Conservation (phyloP, 1,140 invertebrate species). For the Phthorimaea operculella region DNA sequence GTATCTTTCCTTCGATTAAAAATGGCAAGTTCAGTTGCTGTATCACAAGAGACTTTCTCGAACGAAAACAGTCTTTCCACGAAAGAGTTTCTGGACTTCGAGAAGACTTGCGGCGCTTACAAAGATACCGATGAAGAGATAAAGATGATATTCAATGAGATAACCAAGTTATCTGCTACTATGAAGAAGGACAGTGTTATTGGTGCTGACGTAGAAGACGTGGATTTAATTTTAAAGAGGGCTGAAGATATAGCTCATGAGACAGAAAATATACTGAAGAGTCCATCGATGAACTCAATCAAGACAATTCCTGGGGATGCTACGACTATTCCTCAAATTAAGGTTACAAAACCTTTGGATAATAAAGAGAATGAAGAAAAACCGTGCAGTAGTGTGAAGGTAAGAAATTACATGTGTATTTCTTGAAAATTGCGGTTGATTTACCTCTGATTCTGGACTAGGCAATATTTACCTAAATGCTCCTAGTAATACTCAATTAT, state of each 20-base stretch:
- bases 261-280: conserved; percentile 52
- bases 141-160: conserved; percentile 56
- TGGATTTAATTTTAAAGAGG: conserved; percentile 54
- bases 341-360: conserved; percentile 48
- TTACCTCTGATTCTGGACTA: too few relatives aligned
- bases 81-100: conserved; percentile 53
- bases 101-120: conserved; percentile 49
- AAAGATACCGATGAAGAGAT: conserved; percentile 61
- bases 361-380: conserved; percentile 16
- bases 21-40: conserved; percentile 19
- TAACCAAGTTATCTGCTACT: conserved; percentile 44
- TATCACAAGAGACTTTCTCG: conserved; percentile 21
- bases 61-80: conserved; percentile 46
- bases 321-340: conserved; percentile 41
- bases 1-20: neutral
- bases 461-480: too few relatives aligned
- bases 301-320: conserved; percentile 6
- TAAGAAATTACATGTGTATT: conserved; percentile 9
- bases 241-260: conserved; percentile 56
- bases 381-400: conserved; percentile 23
- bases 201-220: conserved; percentile 47
- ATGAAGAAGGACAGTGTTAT: conserved; percentile 37
- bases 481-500: too few relatives aligned
- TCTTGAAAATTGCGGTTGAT: too few relatives aligned
- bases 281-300: conserved; percentile 24